Percentiles rank a stretch among this genome's conserved stretches.
phyloP scores from a whole-genome alignment of 2,113 vertebrate genomes.

The Apteryx mantelli region DNA sequence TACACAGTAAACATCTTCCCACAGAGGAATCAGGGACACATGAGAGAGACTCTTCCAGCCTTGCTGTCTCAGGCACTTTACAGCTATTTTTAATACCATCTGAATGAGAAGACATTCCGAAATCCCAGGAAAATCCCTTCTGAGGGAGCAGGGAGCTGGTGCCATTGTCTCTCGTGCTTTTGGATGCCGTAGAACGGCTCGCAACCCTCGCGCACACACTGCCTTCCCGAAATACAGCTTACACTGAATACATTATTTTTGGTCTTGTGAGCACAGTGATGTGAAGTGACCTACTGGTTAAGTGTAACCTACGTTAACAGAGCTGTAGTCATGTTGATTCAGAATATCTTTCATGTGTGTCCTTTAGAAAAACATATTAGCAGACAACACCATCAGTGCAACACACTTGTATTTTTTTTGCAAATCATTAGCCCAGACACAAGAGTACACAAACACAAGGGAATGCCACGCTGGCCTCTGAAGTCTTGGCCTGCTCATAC shows the following conservation, averaged over 20 bases:
- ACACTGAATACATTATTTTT: constrained; percentile 13
- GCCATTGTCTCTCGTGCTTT: fast-evolving
- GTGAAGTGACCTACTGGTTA: constrained; percentile 33
- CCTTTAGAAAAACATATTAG: constrained; percentile 16
- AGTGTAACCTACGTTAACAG: constrained; percentile 17
- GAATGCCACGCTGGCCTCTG: fast-evolving
- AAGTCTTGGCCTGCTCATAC: fast-evolving
- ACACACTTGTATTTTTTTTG: background rate
- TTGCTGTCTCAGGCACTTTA: background rate
- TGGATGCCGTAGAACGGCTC: background rate
- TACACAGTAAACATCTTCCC: background rate
- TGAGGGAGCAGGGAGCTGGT: background rate
- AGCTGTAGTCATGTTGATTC: constrained; percentile 2
- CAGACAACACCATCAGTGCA: background rate
- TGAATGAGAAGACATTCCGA: fast-evolving
- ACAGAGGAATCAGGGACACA: background rate
- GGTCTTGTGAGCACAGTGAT: constrained; percentile 40
- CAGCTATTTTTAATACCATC: background rate
- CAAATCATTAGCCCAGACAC: background rate
- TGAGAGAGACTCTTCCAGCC: background rate
- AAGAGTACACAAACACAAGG: background rate
- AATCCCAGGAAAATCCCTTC: background rate
- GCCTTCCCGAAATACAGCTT: fast-evolving
- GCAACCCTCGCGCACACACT: fast-evolving
- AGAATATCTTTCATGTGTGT: constrained; percentile 39